A percentile compares a stretch with the other conserved stretches of the same genome.
These are phyloP conservation scores for Drosophila barbarae DNA, from an alignment of 2,888 invertebrate genomes.

Conservation along the genomic window DNA sequence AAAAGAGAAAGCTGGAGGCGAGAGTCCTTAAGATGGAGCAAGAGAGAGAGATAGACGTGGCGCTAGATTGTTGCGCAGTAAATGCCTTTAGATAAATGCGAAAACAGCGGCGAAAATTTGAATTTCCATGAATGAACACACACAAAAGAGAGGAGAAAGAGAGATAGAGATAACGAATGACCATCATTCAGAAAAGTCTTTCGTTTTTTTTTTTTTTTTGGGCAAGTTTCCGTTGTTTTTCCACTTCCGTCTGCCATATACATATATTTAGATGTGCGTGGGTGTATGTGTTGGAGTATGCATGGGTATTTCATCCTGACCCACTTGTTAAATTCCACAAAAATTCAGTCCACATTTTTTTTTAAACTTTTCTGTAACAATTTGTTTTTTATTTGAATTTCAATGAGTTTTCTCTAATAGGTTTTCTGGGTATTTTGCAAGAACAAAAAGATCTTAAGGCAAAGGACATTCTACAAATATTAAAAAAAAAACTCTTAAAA, in stretches of 20 bases:
- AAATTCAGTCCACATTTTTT: conserved; percentile 6
- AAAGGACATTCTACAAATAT: neutral
- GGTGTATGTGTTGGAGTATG: conserved; percentile 6
- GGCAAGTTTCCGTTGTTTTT: conserved; percentile 24
- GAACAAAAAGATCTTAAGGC: neutral
- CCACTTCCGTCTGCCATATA: conserved; percentile 12
- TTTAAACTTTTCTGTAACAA: neutral
- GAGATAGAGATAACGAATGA: conserved; percentile 2
- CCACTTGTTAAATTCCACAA: conserved; percentile 30
- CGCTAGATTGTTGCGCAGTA: conserved; percentile 39
- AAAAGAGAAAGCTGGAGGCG: conserved; percentile 2
- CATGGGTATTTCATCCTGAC: conserved; percentile 25
- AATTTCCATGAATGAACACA: conserved; percentile 41
- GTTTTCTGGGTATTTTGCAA: neutral
- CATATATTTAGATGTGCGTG: conserved; percentile 7
- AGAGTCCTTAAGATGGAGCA: conserved; percentile 21
- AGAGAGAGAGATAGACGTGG: conserved; percentile 6
- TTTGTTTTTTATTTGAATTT: no score
- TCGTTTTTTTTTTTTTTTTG: conserved; percentile 1
- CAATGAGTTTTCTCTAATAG: neutral
- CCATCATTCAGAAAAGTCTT: conserved; percentile 30
- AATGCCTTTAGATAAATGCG: conserved; percentile 44
- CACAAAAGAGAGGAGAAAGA: neutral
- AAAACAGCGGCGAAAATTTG: conserved; percentile 42
- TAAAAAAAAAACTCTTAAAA: neutral